These are phyloP conservation scores for Bucco capensis DNA, from an alignment of 2,113 vertebrate species.

Conservation along the genomic window DNA sequence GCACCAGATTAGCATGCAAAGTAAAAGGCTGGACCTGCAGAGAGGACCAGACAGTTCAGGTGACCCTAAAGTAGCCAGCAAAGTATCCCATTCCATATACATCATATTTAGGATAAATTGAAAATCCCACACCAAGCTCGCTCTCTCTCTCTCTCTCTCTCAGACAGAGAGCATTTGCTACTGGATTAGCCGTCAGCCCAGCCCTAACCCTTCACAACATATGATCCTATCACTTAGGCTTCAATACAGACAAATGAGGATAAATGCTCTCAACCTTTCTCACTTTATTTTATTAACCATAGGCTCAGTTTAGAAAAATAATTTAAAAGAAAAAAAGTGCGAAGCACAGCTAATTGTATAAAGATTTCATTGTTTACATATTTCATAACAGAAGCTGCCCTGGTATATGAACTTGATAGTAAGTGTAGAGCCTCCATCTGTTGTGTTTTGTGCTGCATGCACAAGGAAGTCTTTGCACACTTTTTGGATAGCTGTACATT, in stretches of 20 bases:
- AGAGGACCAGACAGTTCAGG: too few relatives aligned
- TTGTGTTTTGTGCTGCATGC: not conserved
- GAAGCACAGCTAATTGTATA: not conserved
- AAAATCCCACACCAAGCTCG: too few relatives aligned
- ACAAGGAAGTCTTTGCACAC: not conserved
- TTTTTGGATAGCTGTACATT: not conserved
- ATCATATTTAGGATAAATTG: too few relatives aligned
- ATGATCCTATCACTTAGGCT: not conserved
- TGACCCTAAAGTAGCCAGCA: too few relatives aligned
- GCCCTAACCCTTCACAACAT: too few relatives aligned
- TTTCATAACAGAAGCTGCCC: not conserved
- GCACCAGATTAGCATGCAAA: too few relatives aligned
- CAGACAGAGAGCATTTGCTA: too few relatives aligned
- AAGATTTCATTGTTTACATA: not conserved
- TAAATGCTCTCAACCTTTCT: not conserved
- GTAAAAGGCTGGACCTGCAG: too few relatives aligned
- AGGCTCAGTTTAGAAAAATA: not conserved
- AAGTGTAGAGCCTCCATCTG: not conserved
- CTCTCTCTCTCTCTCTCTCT: too few relatives aligned
- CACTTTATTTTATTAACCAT: not conserved
- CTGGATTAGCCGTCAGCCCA: too few relatives aligned
- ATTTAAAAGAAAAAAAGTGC: not conserved
- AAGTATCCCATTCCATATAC: too few relatives aligned
- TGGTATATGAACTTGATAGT: accelerated
- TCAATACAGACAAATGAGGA: not conserved